Evolutionary conservation across 2,888 invertebrate species (phyloP).

Genomic region (Hydraecia micacea): DNA sequence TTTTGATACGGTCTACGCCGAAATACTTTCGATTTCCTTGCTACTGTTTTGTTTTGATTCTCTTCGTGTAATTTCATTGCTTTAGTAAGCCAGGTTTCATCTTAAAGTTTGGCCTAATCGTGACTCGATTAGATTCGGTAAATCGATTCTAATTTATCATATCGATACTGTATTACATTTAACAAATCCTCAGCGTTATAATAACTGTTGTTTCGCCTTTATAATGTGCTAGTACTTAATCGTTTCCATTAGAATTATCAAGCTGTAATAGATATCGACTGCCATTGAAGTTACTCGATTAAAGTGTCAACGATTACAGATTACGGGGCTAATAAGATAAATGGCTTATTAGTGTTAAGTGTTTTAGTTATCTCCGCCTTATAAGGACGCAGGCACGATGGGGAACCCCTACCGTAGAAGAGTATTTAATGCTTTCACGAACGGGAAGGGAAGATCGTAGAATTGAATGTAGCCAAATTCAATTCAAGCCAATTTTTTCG

Average conservation of each 20-base stretch:
- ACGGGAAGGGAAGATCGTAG: background rate
- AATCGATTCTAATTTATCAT: slow-evolving; percentile 43
- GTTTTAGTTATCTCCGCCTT: slow-evolving; percentile 34
- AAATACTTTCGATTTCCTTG: slow-evolving; percentile 62
- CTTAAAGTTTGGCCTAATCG: slow-evolving; percentile 40
- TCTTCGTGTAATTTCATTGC: slow-evolving; percentile 24
- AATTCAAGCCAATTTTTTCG: slow-evolving; percentile 15
- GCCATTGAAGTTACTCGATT: slow-evolving; percentile 52
- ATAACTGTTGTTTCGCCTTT: slow-evolving; percentile 46
- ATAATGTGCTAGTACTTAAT: slow-evolving; percentile 35
- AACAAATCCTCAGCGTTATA: slow-evolving; percentile 25
- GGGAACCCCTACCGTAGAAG: slow-evolving; percentile 8
- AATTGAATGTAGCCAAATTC: background rate
- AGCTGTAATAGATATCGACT: slow-evolving; percentile 40
- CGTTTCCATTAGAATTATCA: slow-evolving; percentile 54
- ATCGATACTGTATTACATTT: slow-evolving; percentile 36
- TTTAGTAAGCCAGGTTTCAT: slow-evolving; percentile 13
- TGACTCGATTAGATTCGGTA: slow-evolving; percentile 52
- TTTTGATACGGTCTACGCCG: slow-evolving; percentile 61
- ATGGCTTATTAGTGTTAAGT: slow-evolving; percentile 51
- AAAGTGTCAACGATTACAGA: slow-evolving; percentile 45
- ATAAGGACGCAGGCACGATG: slow-evolving; percentile 20
- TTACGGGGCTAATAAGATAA: slow-evolving; percentile 53
- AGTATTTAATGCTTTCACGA: background rate
- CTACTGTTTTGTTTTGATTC: slow-evolving; percentile 26